These are phyloP conservation scores for Andrena chrysosceles DNA, from an alignment of 2,888 invertebrate species.

Conservation along the genomic window DNA sequence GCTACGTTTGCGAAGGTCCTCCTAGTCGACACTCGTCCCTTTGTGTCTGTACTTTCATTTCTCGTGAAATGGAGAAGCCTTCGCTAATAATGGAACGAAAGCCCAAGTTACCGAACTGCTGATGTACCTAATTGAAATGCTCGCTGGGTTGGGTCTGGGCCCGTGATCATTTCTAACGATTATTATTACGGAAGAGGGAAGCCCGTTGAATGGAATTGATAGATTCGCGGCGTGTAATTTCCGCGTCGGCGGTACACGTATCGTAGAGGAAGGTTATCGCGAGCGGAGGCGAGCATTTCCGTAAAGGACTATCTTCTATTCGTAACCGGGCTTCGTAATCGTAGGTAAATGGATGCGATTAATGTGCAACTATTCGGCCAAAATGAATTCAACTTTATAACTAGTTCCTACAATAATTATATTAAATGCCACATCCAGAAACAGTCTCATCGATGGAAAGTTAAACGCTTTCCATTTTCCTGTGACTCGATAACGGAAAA, in stretches of 20 bases:
- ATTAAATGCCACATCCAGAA: too few species aligned
- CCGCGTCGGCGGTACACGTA: slow-evolving; percentile 51
- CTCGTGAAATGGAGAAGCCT: slow-evolving; percentile 13
- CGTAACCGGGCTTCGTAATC: slow-evolving; percentile 7
- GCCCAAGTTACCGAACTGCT: background rate
- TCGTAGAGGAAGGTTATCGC: slow-evolving; percentile 54
- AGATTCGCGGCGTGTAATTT: slow-evolving; percentile 61
- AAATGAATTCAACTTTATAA: too few species aligned
- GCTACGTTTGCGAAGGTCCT: background rate
- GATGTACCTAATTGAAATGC: slow-evolving; percentile 9
- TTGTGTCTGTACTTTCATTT: slow-evolving; percentile 49
- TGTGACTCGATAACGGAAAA: background rate
- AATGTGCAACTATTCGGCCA: background rate
- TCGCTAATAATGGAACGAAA: background rate
- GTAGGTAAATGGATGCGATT: background rate
- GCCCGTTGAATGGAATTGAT: slow-evolving; percentile 46
- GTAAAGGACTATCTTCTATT: slow-evolving; percentile 19
- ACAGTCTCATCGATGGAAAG: too few species aligned
- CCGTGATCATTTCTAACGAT: slow-evolving; percentile 30
- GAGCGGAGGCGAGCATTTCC: slow-evolving; percentile 21
- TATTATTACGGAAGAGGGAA: slow-evolving; percentile 52
- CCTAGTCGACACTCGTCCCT: background rate
- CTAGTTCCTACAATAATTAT: too few species aligned
- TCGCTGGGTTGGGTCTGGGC: background rate
- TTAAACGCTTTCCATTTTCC: too few species aligned